Base-by-base conservation (phyloP, 2,888 invertebrate species). In the Heliconius ismenius region DNA sequence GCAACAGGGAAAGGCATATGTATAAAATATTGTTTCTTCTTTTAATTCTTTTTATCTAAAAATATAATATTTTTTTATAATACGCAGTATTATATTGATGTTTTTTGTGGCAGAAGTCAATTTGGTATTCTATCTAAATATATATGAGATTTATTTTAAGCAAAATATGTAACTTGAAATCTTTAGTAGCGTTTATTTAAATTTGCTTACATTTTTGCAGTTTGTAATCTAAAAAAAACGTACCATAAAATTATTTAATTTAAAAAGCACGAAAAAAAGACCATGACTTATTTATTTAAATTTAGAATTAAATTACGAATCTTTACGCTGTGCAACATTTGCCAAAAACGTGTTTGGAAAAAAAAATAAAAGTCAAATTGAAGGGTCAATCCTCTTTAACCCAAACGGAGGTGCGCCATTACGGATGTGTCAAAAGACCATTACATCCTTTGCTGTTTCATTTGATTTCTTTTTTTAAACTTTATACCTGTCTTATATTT, bases 301-400 rank as follows among this genome's bases (percentile, higher is more conserved):
- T 76, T 78, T 78, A 76, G 76, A 75, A 73, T 43, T 73, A 78
- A 43, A 75, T 73, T 75, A 69, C 49, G 63, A 75, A 73, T 75
- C 75, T 73, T 73, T 54, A 78, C 75, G 68, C 72, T 72, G 62
- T 74, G 69, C 79, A 77, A 76, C 75, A 73, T 70, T 76, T 74
- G 78, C 73, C 64, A 76, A 72, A 58, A 79, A 79, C 79, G 64
- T 76, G 78, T 78, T 78, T 78, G 58, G 58, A 68, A 76, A 78
- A 78, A 74, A 62, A 78, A 75, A 77, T 74, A 76, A 79, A 77
- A 80, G 70, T 73, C 73, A 68, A 74, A 76, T 76, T 73, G 76
- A 79, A 80, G 79, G 80, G 79, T 80, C 80, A 80, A 73, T 80
- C 80, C 80, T 77, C 80, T 76, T 76, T 79, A 78, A 79, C 79